These are phyloP conservation scores for Iguana delicatissima DNA, from an alignment of 2,797 vertebrate genomes.

Conservation along the genomic window DNA sequence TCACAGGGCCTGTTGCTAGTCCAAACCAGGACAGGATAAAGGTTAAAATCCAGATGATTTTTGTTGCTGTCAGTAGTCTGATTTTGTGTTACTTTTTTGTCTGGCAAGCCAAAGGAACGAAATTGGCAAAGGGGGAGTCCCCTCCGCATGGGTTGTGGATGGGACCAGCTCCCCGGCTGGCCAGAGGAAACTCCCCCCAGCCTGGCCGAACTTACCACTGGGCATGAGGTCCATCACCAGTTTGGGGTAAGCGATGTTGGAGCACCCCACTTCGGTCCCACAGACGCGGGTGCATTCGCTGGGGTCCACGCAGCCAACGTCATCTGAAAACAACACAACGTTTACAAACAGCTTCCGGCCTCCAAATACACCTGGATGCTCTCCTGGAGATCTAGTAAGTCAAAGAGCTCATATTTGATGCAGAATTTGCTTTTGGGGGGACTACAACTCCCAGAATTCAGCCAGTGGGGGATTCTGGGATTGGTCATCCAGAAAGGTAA, in stretches of 20 bases:
- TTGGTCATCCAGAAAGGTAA: too few relatives aligned
- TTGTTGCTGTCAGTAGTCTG: too few relatives aligned
- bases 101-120: background rate
- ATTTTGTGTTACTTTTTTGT: too few relatives aligned
- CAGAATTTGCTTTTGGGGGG: too few relatives aligned
- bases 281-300: constrained; percentile 83
- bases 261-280: constrained; percentile 90
- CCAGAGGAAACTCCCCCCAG: background rate
- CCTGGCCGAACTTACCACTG: constrained; percentile 78
- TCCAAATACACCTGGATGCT: too few relatives aligned
- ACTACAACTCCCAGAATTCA: too few relatives aligned
- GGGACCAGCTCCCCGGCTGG: accelerated
- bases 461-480: too few relatives aligned
- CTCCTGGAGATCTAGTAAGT: too few relatives aligned
- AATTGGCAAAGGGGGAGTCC: accelerated
- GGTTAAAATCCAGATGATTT: too few relatives aligned
- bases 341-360: too few relatives aligned
- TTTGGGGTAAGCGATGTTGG: constrained; percentile 92
- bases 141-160: accelerated
- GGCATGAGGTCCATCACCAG: constrained; percentile 95
- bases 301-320: constrained; percentile 75
- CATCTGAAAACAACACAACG: constrained; percentile 61
- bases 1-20: too few relatives aligned
- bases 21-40: too few relatives aligned
- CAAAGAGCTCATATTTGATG: background rate